These are phyloP conservation scores for Nemotelus nigrinus DNA, from an alignment of 2,888 invertebrate species.

Conservation along the genomic window DNA sequence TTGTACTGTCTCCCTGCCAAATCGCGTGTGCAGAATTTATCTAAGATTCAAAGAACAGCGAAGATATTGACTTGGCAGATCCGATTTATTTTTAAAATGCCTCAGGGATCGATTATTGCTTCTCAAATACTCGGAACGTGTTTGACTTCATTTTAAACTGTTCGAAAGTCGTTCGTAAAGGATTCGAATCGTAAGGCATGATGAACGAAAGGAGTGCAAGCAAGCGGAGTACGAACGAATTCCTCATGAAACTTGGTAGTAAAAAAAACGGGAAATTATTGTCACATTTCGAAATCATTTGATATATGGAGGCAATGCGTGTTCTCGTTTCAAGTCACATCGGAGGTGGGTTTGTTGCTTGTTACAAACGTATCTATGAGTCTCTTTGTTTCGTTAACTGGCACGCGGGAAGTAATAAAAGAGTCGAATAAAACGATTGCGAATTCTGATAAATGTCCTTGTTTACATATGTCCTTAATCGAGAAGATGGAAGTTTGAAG, in stretches of 20 bases:
- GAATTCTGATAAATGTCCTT: constrained; percentile 20
- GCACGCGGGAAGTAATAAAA: constrained; percentile 32
- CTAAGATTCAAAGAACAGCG: constrained; percentile 7
- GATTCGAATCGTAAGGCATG: neutral
- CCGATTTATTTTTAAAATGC: constrained; percentile 65
- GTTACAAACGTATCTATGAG: neutral
- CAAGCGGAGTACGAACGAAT: neutral
- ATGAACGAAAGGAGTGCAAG: neutral
- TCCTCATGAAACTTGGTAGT: no score
- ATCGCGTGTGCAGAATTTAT: neutral
- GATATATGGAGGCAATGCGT: constrained; percentile 39
- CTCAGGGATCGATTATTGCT: constrained; percentile 66
- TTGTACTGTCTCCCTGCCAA: no score
- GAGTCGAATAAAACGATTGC: constrained; percentile 33
- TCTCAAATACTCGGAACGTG: constrained; percentile 58
- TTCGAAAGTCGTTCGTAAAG: neutral
- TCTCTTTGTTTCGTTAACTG: neutral
- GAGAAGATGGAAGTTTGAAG: neutral
- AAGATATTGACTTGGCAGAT: constrained; percentile 50
- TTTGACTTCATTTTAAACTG: constrained; percentile 44
- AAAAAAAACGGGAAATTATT: constrained; percentile 43
- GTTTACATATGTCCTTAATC: constrained; percentile 1
- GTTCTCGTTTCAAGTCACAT: constrained; percentile 17
- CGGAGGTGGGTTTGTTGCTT: constrained; percentile 1
- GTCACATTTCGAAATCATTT: constrained; percentile 47